phyloP scores from a whole-genome alignment of 2,888 invertebrate species.

The Erebia epiphron region DNA sequence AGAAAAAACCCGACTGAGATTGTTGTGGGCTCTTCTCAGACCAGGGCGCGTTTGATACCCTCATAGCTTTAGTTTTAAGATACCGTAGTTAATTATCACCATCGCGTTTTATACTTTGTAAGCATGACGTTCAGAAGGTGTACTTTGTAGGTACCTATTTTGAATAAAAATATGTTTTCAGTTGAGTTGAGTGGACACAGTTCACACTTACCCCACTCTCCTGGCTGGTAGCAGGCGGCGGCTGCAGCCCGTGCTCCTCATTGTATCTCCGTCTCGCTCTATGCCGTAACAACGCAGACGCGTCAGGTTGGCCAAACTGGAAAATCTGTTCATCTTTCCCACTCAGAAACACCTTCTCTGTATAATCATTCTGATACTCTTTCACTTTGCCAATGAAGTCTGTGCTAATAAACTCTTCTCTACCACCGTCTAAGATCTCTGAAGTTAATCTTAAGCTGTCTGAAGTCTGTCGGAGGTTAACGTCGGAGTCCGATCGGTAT shows the following conservation, averaged over 20 bases:
- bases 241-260: conserved; percentile 73
- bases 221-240: conserved; percentile 71
- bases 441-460: conserved; percentile 68
- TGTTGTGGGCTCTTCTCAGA: too few species aligned
- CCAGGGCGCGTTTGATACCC: too few species aligned
- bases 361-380: conserved; percentile 41
- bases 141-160: too few species aligned
- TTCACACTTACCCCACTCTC: conserved; percentile 62
- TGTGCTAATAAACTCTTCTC: conserved; percentile 52
- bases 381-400: conserved; percentile 43
- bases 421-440: conserved; percentile 60
- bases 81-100: too few species aligned
- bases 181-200: too few species aligned
- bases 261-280: conserved; percentile 71
- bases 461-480: conserved; percentile 68
- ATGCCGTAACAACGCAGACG: conserved; percentile 79
- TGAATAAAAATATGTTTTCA: too few species aligned
- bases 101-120: too few species aligned
- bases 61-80: too few species aligned
- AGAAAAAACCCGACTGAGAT: too few species aligned
- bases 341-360: conserved; percentile 73
- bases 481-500: conserved; percentile 65
- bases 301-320: conserved; percentile 84
- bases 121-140: too few species aligned
- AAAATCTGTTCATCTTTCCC: conserved; percentile 72